These are phyloP conservation scores for Megaceryle alcyon DNA, from an alignment of 2,797 vertebrate genomes.

Conservation along the genomic window DNA sequence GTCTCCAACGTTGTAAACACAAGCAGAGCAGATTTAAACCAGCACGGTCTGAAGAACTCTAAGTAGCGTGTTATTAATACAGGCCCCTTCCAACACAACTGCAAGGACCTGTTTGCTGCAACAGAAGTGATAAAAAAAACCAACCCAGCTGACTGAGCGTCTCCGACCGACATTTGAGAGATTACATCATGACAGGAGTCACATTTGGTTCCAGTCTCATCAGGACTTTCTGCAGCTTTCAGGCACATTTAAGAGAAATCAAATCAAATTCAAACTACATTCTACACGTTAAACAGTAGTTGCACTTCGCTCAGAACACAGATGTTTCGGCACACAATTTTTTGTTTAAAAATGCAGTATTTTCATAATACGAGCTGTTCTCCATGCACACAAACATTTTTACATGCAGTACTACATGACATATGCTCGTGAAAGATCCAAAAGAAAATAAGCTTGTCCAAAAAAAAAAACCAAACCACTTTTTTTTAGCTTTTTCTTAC, in stretches of 20 bases:
- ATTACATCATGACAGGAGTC: neutral
- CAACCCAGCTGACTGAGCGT: neutral
- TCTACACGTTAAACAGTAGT: constrained; percentile 40
- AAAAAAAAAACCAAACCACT: neutral
- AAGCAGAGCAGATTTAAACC: neutral
- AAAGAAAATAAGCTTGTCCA: constrained; percentile 6
- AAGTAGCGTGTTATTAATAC: neutral
- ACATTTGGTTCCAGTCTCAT: neutral
- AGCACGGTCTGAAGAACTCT: neutral
- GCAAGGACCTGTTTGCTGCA: neutral
- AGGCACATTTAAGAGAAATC: neutral
- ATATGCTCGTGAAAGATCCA: constrained; percentile 2
- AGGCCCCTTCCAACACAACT: neutral
- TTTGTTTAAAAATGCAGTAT: neutral
- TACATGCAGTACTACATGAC: constrained; percentile 59
- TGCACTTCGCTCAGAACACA: constrained; percentile 54
- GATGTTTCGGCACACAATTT: constrained; percentile 31
- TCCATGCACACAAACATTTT: constrained; percentile 68
- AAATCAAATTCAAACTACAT: constrained; percentile 34
- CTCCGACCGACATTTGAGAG: neutral
- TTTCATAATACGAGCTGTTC: constrained; percentile 36
- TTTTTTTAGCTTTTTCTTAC: constrained; percentile 22
- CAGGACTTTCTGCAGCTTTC: constrained; percentile 34
- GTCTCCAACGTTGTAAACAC: neutral
- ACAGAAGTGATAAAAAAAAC: neutral